Base-by-base conservation (phyloP, 2,888 invertebrate species). In the Tryphoninae sp. region DNA sequence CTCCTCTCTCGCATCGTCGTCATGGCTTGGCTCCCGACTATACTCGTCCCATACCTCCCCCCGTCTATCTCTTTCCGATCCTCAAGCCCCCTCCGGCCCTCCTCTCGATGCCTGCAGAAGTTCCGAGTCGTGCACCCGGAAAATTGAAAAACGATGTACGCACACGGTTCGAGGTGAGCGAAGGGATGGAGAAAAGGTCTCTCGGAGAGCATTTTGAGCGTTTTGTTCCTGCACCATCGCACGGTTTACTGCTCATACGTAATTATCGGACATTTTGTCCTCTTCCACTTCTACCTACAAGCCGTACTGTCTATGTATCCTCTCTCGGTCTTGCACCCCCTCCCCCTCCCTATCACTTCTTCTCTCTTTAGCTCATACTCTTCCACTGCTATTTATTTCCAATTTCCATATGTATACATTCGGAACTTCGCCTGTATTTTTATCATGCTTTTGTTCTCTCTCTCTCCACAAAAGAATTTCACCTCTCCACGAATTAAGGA, bases 241-340 rank as follows among this genome's bases (percentile, higher is more conserved):
- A 87, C 86, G 85, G 84, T 87, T 88, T 87, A 84, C 84, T 86
- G 87, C 86, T 87, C 86, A 87, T 86, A 87, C 85, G 87, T 88
- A 89, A 88, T 89, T 89, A 89, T 88, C 87, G 87, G 84, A 84
- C 87, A 84, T 86, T 88, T 86, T 83, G 82, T 78, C 85, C 84
- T 85, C 75, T 78, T 80, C 76, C 76, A 67, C 58, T 59, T 67
- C 62, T 72, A 74, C 42, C 68, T 67, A 58, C 69, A 65, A 71
- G 59, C 61, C 22, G 49, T 42, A 67, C 67, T 69, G 68, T 62
- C 23, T 64, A 9, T 45, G 13, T 13, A 45, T 64, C 49, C 74
- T 58, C 77, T 16, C 40, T 45, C 33, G 19, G 19, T 59, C 19
- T 68, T 65, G 4, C 59, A 33, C 45, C 19, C 40, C 22, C 65